Evolutionary conservation across 1,140 invertebrate species (phyloP).

Genomic region (Lamellibrachia luymesi): DNA sequence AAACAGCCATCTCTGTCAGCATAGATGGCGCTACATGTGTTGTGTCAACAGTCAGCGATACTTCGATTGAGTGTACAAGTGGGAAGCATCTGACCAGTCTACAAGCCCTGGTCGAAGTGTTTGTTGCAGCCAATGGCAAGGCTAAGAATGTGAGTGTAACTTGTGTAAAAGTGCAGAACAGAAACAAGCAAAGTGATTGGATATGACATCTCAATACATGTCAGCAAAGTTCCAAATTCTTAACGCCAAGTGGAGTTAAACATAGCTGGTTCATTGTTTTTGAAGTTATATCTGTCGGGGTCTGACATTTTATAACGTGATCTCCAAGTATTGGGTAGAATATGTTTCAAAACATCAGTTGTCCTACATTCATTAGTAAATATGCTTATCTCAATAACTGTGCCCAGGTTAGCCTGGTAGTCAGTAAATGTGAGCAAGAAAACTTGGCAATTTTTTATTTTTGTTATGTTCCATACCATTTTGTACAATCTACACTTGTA

Average conservation of each 20-base stretch:
- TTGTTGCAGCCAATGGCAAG: not conserved
- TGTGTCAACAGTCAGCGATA: not conserved
- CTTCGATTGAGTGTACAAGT: not conserved
- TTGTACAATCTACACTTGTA: not conserved
- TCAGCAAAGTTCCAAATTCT: not conserved
- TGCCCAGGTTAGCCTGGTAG: not conserved
- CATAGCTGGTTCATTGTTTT: not conserved
- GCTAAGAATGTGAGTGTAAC: not conserved
- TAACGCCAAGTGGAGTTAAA: not conserved
- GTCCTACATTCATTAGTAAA: not conserved
- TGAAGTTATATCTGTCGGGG: not conserved
- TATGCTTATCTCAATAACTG: not conserved
- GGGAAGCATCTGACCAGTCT: constrained; percentile 3
- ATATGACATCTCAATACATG: not conserved
- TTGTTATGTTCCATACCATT: too few species aligned
- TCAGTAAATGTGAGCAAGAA: not conserved
- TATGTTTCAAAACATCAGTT: not conserved
- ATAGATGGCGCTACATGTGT: not conserved
- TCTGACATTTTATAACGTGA: not conserved
- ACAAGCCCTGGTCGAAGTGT: not conserved
- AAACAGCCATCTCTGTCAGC: not conserved
- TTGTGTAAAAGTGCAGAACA: not conserved
- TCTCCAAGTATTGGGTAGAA: not conserved
- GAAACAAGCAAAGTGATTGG: not conserved
- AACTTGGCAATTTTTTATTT: not conserved